Base-by-base conservation (phyloP, 2,797 vertebrate species). In the Garrulus glandarius region DNA sequence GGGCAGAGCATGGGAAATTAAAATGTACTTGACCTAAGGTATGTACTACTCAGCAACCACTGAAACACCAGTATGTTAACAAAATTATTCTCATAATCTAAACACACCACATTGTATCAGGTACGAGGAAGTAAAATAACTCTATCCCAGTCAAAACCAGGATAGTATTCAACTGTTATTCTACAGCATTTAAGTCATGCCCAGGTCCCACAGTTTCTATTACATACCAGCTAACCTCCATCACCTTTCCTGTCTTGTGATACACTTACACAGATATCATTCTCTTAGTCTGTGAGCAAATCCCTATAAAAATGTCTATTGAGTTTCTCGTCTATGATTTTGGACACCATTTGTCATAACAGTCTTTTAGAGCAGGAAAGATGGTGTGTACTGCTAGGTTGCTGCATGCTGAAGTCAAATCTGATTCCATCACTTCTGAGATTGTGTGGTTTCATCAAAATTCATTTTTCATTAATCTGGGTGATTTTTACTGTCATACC, bases 331-430 rank as follows among this genome's bases (percentile, higher is more conserved):
- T 15, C 9, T 19, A 23, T 50, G 27, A 32, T 71, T 79, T 70
- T 71, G 50, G 36, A 11, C 18, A 14, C 32, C 13, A 63, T 19
- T 0, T 0, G 22, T 55, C 34, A 18, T 56, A 49, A 26, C 4
- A 63, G 18, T 11, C 43, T 63, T 70, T 36, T 10, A 63, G 27
- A 55, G 18, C 8, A 43, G 18, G 21, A 63, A 56, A 49, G 3
- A 49, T 11, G 24, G 15, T 32, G 32, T 43, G 18, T 27, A 15
- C 8, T 19, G 3, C 22, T 43, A 36, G 8, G 47, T 3, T 55
- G 30, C 36, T 61, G 14, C 26, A 22, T 41, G 47, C 34, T 47
- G 18, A 63, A 56, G 15, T 36, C 36, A 22, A 34, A 49, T 20
- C 36, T 70, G 36, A 56, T 70, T 18, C 36, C 43, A 78, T 26